Base-by-base conservation (phyloP, 1,140 invertebrate genomes). In the Drosophila auraria region DNA sequence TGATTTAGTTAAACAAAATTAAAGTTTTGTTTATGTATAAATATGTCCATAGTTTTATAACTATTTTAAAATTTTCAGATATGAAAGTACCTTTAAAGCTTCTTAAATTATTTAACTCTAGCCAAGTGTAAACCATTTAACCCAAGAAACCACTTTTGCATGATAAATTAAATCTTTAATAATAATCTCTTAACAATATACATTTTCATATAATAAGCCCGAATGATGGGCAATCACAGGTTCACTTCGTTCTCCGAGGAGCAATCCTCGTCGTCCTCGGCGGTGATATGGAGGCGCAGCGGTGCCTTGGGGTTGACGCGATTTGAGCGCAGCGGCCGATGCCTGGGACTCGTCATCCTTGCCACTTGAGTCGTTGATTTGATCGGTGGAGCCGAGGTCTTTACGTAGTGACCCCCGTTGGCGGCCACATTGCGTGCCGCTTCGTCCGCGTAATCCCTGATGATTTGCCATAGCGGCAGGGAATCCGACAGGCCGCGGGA, bases 221-320 rank as follows among this genome's bases (percentile, higher is more conserved):
- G 1, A 8, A 6, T 4, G 1, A 17, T 36, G 6, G 12, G 15
- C 5, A 8, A 17, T 78, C 70, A 86, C 5, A 33, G 38, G 1
- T 47, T 36, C 51, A 57, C 11, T 6, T 72, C 63, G 17, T 15
- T 33, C 12, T 47, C 42, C 45, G 64, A 42, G 25, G 40, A 65
- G 25, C 25, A 50, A n/a, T 89, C 78, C 27, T 89, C 84, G 30
- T 89, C 86, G 30, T 90, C 86, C 65, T 91, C 82, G 7, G 86
- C 86, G 9, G 86, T 90, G 2, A 90, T 90, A 47, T 90, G 86
- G n/a, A 76, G 25, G 8, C 54, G 54, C 0, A 71, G 72, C n/a
- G 82, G 79, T 14, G 71, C 47, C 59, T 71, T 61, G 44, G 54
- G 38, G 11, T 50, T 60, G 25, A 11, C 17, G 36, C 59, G 45